These are phyloP conservation scores for Lophius piscatorius DNA, from an alignment of 2,113 vertebrate species.

Conservation along the genomic window DNA sequence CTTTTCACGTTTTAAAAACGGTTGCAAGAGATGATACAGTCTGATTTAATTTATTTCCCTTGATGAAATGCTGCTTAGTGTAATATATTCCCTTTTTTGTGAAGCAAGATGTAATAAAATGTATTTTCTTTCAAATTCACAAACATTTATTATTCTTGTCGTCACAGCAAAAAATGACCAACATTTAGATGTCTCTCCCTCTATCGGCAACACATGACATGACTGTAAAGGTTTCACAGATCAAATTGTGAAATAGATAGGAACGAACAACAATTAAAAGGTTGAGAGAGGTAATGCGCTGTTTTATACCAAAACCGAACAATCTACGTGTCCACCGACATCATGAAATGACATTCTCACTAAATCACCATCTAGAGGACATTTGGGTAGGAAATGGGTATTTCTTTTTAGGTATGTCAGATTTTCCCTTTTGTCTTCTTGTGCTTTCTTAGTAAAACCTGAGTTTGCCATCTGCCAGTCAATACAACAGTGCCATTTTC, in stretches of 20 bases:
- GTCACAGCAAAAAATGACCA: constrained; percentile 88
- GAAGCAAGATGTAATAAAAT: constrained; percentile 55
- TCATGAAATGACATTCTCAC: constrained; percentile 80
- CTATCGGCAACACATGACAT: constrained; percentile 84
- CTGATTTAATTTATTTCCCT: too few species aligned
- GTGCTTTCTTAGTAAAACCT: constrained; percentile 85
- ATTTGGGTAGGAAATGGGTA: constrained; percentile 1
- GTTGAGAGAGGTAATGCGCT: constrained; percentile 79
- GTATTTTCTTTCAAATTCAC: constrained; percentile 81
- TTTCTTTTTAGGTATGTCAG: neutral
- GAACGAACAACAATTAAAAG: constrained; percentile 81
- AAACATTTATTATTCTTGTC: constrained; percentile 93
- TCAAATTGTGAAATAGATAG: constrained; percentile 84
- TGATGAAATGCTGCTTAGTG: neutral
- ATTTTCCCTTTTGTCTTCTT: constrained; percentile 63
- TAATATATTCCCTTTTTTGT: too few species aligned
- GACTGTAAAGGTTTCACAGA: constrained; percentile 84
- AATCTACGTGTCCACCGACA: constrained; percentile 81
- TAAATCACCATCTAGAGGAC: constrained; percentile 79
- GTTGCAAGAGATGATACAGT: too few species aligned
- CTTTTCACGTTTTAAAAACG: too few species aligned
- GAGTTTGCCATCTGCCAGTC: constrained; percentile 80
- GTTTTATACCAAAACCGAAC: constrained; percentile 80
- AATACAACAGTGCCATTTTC: constrained; percentile 78
- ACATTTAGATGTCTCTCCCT: constrained; percentile 80